Evolutionary conservation across 92 coral and sea anemone genomes (phyloP), one percentile per base, ranked within the genome.

Genomic region (Epizoanthus fatuus): DNA sequence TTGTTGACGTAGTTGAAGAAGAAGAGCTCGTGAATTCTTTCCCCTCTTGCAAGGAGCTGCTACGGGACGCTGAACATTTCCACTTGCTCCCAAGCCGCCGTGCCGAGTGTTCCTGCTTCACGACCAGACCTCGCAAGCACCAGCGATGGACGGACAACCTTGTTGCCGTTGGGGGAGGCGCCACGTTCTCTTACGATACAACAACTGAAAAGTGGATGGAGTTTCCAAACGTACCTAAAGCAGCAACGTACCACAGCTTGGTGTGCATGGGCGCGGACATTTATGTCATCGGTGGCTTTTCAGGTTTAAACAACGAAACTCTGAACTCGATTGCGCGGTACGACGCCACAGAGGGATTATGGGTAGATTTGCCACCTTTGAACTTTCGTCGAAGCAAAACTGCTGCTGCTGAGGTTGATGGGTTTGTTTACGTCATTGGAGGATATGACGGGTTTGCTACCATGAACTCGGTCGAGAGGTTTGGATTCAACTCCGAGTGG

Each of bases 391-490:
- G 82, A 7, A 57, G 82, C 37, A 77, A 77, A 77, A 25, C 82
- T 13, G 39, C 82, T 32, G 71, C 63, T 59, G 82, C 82, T 42
- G 82, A 77, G 22, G 70, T 77, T 2, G 82, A 77, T 59, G 82
- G 70, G 7, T 77, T 38, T 39, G 58, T 77, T 7, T 77, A 77
- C 40, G 82, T 77, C 11, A 40, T 77, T 12, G 82, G 82, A 4
- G 82, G 82, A 3, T 40, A 60, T 37, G 82, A 77, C 45, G 82
- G 82, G 0, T 77, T 77, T 77, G 82, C 70, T 8, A 60, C 82
- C 53, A 77, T 77, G 29, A 77, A 77, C 82, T 77, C 82, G 12
- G 82, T 77, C 45, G 82, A 77, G 25, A 52, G 82, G 25, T 77
- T 77, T 47, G 70, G 70, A 7, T 13, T 62, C 12, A 77, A 59